Base-by-base conservation (phyloP, 2,113 vertebrate species). In the Pollachius pollachius region DNA sequence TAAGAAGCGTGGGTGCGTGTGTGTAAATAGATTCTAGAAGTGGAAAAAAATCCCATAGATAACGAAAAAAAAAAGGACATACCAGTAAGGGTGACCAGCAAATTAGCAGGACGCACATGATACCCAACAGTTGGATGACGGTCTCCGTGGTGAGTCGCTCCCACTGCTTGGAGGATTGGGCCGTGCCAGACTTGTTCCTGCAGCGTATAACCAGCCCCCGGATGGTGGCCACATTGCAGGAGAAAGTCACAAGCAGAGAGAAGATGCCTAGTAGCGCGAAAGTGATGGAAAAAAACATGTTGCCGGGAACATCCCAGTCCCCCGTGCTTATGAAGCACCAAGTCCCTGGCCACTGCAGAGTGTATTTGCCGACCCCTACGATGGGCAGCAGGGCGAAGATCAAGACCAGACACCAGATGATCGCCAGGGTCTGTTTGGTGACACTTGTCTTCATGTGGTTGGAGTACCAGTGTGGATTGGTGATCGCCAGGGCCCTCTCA, bases 71-170 rank as follows among this genome's bases (percentile, higher is more conserved):
- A 12, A 48, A 0, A 48, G 0, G 2, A 12, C 96, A 73, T 94
- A 99, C 97, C 97, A 99, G 88, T 48, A 99, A 85, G 0, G 97
- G 97, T 0, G 95, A 91, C 97, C 97, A 99, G 89, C 97, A 99
- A 16, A 93, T 86, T 0, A 95, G 87, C 41, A 98, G 92, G 68
- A 99, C 97, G 34, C 95, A 97, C 96, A 96, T 96, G 75, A 98
- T 98, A 0, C 97, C 97, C 84, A 95, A 75, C 60, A 99, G 92
- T 84, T 99, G 97, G 72, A 96, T 90, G 74, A 97, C 93, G 0
- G 97, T 98, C 89, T 99, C 97, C 0, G 84, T 95, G 66, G 97
- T 91, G 76, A 98, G 95, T 2, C 95, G 87, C 52, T 97, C 97
- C 96, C 97, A 98, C 34, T 93, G 94, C 34, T 91, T 93, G 27